These are phyloP conservation scores for Papilio helenus DNA, from an alignment of 1,140 invertebrate genomes.

Conservation along the genomic window DNA sequence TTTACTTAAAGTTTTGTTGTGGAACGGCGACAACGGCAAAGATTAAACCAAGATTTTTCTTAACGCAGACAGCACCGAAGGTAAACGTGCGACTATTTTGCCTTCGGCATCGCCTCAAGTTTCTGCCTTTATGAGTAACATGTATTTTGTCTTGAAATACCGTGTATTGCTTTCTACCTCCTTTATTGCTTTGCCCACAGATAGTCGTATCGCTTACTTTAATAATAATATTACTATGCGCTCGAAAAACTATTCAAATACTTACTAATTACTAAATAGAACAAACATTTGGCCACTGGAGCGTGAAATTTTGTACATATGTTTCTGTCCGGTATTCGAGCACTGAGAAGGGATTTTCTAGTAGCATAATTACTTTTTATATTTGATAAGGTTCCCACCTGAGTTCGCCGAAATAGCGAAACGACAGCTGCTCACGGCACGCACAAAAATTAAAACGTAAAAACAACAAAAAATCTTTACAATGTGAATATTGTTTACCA, in stretches of 20 bases:
- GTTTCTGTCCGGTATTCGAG: too few species aligned
- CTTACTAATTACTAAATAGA: not conserved
- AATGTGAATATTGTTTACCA: too few species aligned
- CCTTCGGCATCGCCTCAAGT: not conserved
- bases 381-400: too few species aligned
- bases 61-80: not conserved
- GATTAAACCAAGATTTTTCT: not conserved
- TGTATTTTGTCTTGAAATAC: conserved; percentile 8
- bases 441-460: too few species aligned
- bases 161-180: not conserved
- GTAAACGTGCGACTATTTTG: not conserved
- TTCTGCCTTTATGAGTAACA: conserved; percentile 29
- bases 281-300: too few species aligned
- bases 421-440: too few species aligned
- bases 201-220: not conserved
- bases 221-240: not conserved
- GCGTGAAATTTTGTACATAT: too few species aligned
- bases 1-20: not conserved
- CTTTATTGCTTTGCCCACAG: not conserved
- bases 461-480: too few species aligned
- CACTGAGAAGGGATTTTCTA: too few species aligned
- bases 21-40: not conserved
- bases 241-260: not conserved
- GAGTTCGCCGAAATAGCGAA: too few species aligned
- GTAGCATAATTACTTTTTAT: too few species aligned